Evolutionary conservation across 2,797 vertebrate genomes (phyloP).

Genomic region (Buphagus erythrorhynchus): DNA sequence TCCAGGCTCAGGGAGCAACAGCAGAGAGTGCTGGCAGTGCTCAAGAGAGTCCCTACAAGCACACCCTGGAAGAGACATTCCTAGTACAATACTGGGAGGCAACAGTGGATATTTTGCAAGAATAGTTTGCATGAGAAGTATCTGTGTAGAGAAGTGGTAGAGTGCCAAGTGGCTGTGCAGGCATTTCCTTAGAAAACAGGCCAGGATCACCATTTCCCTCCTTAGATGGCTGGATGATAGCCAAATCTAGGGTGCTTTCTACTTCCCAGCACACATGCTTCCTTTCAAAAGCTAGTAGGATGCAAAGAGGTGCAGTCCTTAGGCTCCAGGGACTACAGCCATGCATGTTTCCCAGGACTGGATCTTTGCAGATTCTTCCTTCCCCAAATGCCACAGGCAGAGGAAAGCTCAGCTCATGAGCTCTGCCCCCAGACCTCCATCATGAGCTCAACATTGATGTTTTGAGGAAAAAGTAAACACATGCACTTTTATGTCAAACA

Average conservation of each 20-base stretch:
- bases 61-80: neutral
- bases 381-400: neutral
- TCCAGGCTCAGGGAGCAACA: neutral
- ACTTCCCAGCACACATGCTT: neutral
- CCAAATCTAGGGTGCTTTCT: neutral
- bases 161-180: neutral
- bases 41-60: neutral
- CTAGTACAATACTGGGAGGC: neutral
- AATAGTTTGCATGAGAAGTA: neutral
- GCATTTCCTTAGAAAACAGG: neutral
- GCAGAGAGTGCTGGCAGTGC: neutral
- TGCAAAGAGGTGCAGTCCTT: neutral
- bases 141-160: rapidly evolving
- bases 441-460: neutral
- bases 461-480: constrained; percentile 21
- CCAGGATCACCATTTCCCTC: neutral
- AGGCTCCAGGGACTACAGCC: neutral
- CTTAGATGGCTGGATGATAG: neutral
- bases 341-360: neutral
- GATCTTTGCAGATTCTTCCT: too few relatives aligned
- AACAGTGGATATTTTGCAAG: neutral
- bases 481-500: constrained; percentile 14
- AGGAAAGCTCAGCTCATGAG: neutral
- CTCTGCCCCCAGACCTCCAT: neutral
- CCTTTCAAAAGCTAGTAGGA: neutral